Evolutionary conservation across 2,797 vertebrate species (phyloP).

Genomic region (Spinus olivaceus): DNA sequence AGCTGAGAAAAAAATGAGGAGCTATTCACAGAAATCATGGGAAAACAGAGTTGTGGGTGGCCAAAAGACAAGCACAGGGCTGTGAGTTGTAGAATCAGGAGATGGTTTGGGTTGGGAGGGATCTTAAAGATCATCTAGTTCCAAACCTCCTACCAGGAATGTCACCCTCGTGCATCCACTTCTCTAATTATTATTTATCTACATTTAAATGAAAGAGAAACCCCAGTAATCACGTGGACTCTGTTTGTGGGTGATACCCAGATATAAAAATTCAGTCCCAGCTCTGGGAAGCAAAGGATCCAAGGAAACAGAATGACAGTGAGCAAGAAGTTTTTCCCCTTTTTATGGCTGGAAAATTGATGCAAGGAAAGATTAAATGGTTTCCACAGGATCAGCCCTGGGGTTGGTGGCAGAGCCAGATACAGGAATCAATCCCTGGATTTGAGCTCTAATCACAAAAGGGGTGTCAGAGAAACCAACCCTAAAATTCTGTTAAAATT

Average conservation of each 20-base stretch:
- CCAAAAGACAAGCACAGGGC: neutral
- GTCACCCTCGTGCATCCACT: neutral
- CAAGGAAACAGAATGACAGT: neutral
- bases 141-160: neutral
- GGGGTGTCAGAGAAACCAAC: neutral
- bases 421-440: neutral
- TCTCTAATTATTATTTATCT: neutral
- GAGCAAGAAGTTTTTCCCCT: neutral
- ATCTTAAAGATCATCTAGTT: neutral
- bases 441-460: neutral
- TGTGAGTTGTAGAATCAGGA: neutral
- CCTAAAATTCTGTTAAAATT: neutral
- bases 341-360: neutral
- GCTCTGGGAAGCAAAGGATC: neutral
- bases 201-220: neutral
- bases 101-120: neutral
- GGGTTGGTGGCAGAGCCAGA: neutral
- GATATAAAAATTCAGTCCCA: neutral
- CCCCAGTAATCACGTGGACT: rapidly evolving
- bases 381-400: neutral
- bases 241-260: neutral
- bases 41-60: neutral
- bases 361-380: neutral
- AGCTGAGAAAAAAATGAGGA: neutral
- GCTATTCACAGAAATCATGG: neutral